Evolutionary conservation across 2,888 invertebrate genomes (phyloP), one percentile per base, ranked within the genome.

Genomic region (Thecocarcelia acutangulata): DNA sequence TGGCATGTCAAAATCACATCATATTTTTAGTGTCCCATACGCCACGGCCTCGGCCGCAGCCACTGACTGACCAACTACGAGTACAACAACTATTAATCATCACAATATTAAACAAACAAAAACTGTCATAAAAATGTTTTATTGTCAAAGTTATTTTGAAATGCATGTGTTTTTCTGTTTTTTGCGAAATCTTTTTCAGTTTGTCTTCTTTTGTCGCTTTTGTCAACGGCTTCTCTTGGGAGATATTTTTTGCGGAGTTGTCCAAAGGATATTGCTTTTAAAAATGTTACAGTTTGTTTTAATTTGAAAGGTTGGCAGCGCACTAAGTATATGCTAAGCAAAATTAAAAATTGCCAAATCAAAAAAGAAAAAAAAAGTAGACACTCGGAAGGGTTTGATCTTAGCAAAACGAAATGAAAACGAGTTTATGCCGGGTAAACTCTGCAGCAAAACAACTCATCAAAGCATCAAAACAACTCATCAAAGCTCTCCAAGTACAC

Each of bases 101-200:
- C 66, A 40, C 59, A 44, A 54, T 52, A 66, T 72, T 69, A 68
- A 68, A 33, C 33, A 3, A 33, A 79, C 54, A 33, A 74, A 66
- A 78, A 15, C 78, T 79, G 78, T 79, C 78, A 79, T 72, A 79
- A 79, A 66, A 72, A 52, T 78, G 42, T 42, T 70, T 77, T 64
- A 58, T 72, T 72, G 72, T 77, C 48, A 70, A 56, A 54, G 63
- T 28, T 28, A 33, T 77, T 76, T 70, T 64, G 42, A 66, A 72
- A 37, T 58, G 48, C 13, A 15, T 4, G 28, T 28, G 28, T 28
- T 33, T 33, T 3, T 33, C 21, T 42, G 42, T 50, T 46, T 54
- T 33, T 54, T 11, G 1, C 11, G 11, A 54, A 28, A 3, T 33
- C 5, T 33, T 33, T 24, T 33, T 33, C 33, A 33, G 19, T 24